Conservation (phyloP, 2,888 invertebrate species). For the Lacanobia oleracea region DNA sequence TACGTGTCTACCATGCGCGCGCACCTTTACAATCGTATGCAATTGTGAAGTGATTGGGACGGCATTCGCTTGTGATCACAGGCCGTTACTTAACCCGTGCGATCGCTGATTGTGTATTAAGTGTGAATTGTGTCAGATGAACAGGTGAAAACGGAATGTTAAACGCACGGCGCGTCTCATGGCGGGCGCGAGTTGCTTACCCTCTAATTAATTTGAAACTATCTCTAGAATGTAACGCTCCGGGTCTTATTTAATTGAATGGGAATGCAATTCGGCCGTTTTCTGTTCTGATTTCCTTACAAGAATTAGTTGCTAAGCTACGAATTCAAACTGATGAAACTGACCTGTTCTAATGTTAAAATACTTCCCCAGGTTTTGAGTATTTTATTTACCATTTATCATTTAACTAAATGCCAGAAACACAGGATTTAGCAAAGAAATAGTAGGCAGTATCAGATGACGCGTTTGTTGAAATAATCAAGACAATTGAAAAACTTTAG, state of each 20-base stretch:
- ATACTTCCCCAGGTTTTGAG: too few species aligned
- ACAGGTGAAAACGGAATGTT: constrained; percentile 61
- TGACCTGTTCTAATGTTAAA: too few species aligned
- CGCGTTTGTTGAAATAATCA: too few species aligned
- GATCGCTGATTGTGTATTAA: constrained; percentile 74
- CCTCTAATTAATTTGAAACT: constrained; percentile 12
- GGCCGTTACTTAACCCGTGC: constrained; percentile 67
- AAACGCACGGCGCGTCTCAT: constrained; percentile 29
- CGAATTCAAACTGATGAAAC: too few species aligned
- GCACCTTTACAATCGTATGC: constrained; percentile 45
- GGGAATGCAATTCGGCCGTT: background rate
- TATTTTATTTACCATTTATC: too few species aligned
- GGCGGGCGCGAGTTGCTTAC: background rate
- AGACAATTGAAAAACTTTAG: too few species aligned
- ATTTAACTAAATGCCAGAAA: too few species aligned
- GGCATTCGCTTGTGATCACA: constrained; percentile 74
- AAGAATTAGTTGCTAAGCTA: too few species aligned
- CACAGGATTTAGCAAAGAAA: too few species aligned
- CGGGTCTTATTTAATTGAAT: constrained; percentile 10
- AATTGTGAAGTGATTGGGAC: constrained; percentile 64
- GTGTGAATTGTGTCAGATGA: constrained; percentile 67
- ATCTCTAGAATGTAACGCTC: background rate
- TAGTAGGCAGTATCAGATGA: too few species aligned
- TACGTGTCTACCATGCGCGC: background rate
- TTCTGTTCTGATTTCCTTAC: too few species aligned